A percentile compares a stretch with the other conserved stretches of the same genome.
These are phyloP conservation scores for Parus major DNA, from an alignment of 2,113 vertebrate species.

Conservation along the genomic window DNA sequence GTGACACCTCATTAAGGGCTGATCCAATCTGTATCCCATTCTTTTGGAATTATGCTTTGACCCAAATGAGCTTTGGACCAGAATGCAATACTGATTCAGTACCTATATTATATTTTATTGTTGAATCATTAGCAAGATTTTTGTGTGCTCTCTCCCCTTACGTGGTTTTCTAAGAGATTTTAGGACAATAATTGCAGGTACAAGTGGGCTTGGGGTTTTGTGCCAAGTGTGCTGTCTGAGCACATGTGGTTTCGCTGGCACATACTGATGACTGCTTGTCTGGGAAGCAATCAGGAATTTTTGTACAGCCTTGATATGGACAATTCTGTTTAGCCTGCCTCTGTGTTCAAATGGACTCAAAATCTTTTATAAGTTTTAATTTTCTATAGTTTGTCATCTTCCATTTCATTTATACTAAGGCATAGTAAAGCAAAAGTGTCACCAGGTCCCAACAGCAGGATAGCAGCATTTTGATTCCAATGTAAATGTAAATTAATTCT, in stretches of 20 bases:
- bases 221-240: not conserved
- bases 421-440: not conserved
- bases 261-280: not conserved
- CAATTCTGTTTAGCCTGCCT: not conserved
- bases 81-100: not conserved
- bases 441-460: not conserved
- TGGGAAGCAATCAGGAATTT: not conserved
- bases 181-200: not conserved
- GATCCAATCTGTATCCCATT: not conserved
- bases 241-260: not conserved
- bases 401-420: not conserved
- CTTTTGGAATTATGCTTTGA: constrained; percentile 5
- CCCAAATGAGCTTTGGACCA: not conserved
- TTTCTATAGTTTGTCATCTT: not conserved
- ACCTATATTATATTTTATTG: not conserved
- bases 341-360: not conserved
- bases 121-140: not conserved
- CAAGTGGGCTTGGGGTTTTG: not conserved
- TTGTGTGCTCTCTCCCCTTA: not conserved
- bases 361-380: not conserved
- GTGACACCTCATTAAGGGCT: constrained; percentile 35
- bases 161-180: not conserved
- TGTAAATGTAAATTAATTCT: not conserved
- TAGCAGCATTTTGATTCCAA: not conserved
- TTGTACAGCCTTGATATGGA: not conserved